A percentile compares a stretch with the other conserved stretches of the same genome.
These are phyloP conservation scores for Mobula birostris DNA, from an alignment of 2,113 vertebrate genomes.

Conservation along the genomic window DNA sequence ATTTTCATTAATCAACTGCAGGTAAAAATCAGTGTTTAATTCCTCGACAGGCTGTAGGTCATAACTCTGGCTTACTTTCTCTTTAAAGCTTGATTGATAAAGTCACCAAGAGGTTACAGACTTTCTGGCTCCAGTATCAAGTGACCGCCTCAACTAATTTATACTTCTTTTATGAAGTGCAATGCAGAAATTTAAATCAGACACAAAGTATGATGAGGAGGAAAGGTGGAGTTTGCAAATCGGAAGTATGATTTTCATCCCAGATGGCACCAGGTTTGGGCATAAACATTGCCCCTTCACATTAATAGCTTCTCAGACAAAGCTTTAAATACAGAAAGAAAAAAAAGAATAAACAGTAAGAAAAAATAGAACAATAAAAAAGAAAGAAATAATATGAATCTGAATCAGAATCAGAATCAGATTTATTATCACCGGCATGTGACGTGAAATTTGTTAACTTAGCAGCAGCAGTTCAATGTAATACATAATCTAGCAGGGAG, in stretches of 20 bases:
- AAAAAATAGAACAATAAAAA: too few species aligned
- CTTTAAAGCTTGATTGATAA: constrained; percentile 18
- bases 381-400: too few species aligned
- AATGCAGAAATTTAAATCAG: constrained; percentile 1
- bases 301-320: too few species aligned
- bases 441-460: too few species aligned
- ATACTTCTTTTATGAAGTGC: not conserved
- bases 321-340: too few species aligned
- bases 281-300: too few species aligned
- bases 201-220: not conserved
- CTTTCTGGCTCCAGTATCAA: not conserved
- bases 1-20: not conserved
- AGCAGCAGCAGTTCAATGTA: too few species aligned
- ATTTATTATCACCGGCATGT: too few species aligned
- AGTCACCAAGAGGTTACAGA: constrained; percentile 9
- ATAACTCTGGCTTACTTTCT: not conserved
- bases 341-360: too few species aligned
- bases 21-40: constrained; percentile 17
- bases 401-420: too few species aligned
- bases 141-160: not conserved
- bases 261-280: not conserved
- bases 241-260: not conserved
- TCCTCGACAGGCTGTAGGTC: not conserved
- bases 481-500: too few species aligned
- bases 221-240: not conserved